phyloP scores from a whole-genome alignment of 2,888 invertebrate species.

The Drosophila paramelanica region DNA sequence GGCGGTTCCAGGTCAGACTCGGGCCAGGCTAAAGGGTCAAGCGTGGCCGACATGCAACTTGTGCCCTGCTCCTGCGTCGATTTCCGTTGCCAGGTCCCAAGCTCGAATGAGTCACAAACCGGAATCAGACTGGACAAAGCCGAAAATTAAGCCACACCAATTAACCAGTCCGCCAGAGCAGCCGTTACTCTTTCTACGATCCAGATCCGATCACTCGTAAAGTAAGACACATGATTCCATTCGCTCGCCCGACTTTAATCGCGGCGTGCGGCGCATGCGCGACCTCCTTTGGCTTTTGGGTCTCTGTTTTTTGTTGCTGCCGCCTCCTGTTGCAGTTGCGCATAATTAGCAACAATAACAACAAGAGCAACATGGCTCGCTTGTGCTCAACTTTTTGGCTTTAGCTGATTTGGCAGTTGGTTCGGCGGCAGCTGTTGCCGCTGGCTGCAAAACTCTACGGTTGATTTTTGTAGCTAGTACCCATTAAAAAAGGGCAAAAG shows the following conservation, averaged over 20 bases:
- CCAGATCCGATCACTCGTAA: conserved; percentile 50
- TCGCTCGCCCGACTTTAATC: conserved; percentile 11
- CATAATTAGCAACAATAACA: conserved; percentile 70
- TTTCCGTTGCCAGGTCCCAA: conserved; percentile 39
- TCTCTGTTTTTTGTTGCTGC: conserved; percentile 15
- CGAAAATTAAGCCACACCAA: conserved; percentile 73
- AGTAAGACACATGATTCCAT: conserved; percentile 22
- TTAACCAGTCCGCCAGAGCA: conserved; percentile 48
- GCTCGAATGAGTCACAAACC: conserved; percentile 47
- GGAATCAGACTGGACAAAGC: conserved; percentile 17
- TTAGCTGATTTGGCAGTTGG: conserved; percentile 21
- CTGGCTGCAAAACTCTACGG: conserved; percentile 20
- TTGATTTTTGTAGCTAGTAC: conserved; percentile 5
- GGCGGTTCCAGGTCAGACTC: conserved; percentile 20
- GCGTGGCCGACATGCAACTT: conserved; percentile 38
- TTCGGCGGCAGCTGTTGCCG: conserved; percentile 41
- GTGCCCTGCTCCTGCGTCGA: conserved; percentile 35
- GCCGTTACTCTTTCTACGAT: conserved; percentile 16
- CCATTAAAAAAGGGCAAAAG: too few species aligned
- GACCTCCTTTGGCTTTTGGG: conserved; percentile 53
- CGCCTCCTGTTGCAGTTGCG: conserved; percentile 31
- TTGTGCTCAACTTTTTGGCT: conserved; percentile 29
- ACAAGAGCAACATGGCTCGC: conserved; percentile 40
- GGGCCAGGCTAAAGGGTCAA: conserved; percentile 36
- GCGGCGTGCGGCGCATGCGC: conserved; percentile 65